Evolutionary conservation across 2,888 invertebrate genomes (phyloP).

Genomic region (Andrena fulva): DNA sequence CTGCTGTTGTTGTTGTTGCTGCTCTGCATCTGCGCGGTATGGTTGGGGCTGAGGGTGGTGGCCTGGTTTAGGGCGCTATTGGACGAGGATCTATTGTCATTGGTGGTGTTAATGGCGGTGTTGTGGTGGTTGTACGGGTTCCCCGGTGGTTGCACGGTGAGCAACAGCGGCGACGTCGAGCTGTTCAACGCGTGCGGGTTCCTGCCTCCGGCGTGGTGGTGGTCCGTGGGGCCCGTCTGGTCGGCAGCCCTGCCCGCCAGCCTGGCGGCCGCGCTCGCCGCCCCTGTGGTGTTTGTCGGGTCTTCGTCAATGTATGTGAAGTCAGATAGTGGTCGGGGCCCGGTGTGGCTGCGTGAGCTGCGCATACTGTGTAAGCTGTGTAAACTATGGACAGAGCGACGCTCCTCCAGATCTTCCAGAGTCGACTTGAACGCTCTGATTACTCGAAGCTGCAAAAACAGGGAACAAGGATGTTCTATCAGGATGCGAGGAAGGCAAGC

Average conservation of each 20-base stretch:
- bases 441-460: slow-evolving; percentile 99
- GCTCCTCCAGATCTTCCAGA: slow-evolving; percentile 99
- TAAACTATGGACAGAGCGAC: slow-evolving; percentile 98
- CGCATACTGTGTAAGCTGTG: slow-evolving; percentile 95
- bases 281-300: slow-evolving; percentile 83
- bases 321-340: slow-evolving; percentile 91
- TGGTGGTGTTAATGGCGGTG: slow-evolving; percentile 72
- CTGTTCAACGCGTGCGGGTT: slow-evolving; percentile 79
- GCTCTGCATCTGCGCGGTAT: slow-evolving; percentile 69
- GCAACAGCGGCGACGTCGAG: slow-evolving; percentile 82
- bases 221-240: slow-evolving; percentile 87
- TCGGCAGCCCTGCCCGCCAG: slow-evolving; percentile 87
- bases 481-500: slow-evolving; percentile 83
- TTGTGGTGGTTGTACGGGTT: slow-evolving; percentile 79
- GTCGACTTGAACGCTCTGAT: slow-evolving; percentile 99
- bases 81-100: slow-evolving; percentile 75
- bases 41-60: slow-evolving; percentile 73
- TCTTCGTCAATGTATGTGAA: slow-evolving; percentile 94
- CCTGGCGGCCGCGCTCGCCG: slow-evolving; percentile 64
- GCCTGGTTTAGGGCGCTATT: slow-evolving; percentile 74
- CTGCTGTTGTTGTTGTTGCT: slow-evolving; percentile 75
- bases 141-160: slow-evolving; percentile 81
- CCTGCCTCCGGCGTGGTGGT: slow-evolving; percentile 75
- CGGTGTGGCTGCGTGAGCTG: slow-evolving; percentile 91
- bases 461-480: slow-evolving; percentile 85